These are phyloP conservation scores for Colletes collaris DNA, from an alignment of 2,888 invertebrate genomes.

Conservation along the genomic window DNA sequence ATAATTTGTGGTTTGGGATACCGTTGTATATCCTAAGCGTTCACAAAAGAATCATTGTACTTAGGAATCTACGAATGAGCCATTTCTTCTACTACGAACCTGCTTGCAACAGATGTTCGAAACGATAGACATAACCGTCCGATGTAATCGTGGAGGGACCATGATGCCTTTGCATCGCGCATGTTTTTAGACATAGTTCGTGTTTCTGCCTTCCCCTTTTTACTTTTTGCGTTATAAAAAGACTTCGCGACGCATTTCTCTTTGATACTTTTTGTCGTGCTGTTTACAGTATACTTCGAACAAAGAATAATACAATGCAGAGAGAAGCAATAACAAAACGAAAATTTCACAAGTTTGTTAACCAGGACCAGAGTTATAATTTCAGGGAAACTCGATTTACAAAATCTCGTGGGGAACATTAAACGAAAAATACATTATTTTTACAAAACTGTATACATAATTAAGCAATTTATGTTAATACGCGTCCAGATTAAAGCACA, in stretches of 20 bases:
- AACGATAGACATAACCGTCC: slow-evolving; percentile 40
- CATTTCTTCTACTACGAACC: slow-evolving; percentile 10
- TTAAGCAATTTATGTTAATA: too few relatives aligned
- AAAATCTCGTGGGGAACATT: too few relatives aligned
- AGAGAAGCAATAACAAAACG: background rate
- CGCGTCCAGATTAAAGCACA: background rate
- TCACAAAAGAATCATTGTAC: slow-evolving; percentile 4
- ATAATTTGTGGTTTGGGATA: background rate
- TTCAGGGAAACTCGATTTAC: too few relatives aligned
- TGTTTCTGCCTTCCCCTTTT: background rate
- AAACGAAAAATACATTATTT: too few relatives aligned
- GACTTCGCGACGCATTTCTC: background rate
- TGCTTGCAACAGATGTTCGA: slow-evolving; percentile 37
- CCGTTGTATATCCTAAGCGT: background rate
- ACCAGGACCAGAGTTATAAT: too few relatives aligned
- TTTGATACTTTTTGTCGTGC: slow-evolving; percentile 8
- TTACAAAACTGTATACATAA: too few relatives aligned
- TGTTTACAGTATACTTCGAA: background rate
- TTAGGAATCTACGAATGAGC: background rate
- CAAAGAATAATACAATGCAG: background rate
- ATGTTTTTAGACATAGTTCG: slow-evolving; percentile 22
- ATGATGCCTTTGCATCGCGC: slow-evolving; percentile 17
- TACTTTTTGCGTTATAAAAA: slow-evolving; percentile 7
- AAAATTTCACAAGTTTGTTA: background rate
- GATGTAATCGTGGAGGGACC: slow-evolving; percentile 33